phyloP scores from a whole-genome alignment of 2,113 vertebrate genomes.

The Otocyon megalotis region DNA sequence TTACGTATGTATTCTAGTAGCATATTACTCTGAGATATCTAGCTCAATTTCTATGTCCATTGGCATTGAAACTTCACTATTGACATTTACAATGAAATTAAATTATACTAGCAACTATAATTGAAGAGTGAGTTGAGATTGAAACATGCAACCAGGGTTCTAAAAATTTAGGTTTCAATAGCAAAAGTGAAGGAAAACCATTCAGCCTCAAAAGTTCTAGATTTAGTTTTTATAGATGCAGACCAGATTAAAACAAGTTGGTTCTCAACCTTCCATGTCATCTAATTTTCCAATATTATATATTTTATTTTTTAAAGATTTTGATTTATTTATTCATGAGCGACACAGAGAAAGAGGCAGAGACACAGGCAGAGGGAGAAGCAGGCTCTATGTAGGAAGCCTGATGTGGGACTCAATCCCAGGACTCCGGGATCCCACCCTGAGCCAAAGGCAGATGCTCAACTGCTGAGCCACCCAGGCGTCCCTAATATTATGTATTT shows the following conservation, averaged over 20 bases:
- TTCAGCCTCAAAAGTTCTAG: background rate
- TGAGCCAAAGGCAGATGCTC: no score
- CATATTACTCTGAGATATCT: conserved; percentile 3
- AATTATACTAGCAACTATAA: background rate
- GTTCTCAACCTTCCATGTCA: conserved; percentile 60
- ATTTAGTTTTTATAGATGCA: background rate
- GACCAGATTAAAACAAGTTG: conserved; percentile 62
- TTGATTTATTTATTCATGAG: no score
- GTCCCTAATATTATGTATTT: conserved; percentile 73
- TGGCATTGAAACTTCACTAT: background rate
- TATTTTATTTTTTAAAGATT: conserved; percentile 55
- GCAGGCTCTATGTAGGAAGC: no score
- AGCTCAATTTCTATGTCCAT: background rate
- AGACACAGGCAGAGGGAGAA: no score
- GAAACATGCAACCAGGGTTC: background rate
- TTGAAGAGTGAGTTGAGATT: background rate
- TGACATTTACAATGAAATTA: conserved; percentile 26
- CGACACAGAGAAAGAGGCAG: no score
- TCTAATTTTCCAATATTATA: conserved; percentile 73
- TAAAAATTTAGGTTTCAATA: conserved; percentile 34
- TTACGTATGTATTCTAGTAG: background rate
- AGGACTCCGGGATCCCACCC: no score
- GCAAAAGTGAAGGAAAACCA: background rate
- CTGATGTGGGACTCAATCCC: no score
- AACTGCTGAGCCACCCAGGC: no score